These are phyloP conservation scores for Vulpes lagopus DNA, from an alignment of 2,113 vertebrate genomes.

Conservation along the genomic window DNA sequence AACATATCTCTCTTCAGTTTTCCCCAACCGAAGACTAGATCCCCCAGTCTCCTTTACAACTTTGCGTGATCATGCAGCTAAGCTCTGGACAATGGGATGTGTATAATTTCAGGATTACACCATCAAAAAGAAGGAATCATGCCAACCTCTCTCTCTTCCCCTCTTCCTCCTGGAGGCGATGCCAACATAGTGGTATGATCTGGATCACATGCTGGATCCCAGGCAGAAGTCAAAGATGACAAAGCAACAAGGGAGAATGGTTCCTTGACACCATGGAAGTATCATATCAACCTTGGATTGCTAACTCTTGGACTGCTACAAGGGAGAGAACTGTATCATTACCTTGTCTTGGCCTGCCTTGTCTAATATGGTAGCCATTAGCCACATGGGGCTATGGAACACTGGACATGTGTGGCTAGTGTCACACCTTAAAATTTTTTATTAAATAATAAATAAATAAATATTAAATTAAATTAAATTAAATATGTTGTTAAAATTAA, in stretches of 20 bases:
- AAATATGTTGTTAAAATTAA: background rate
- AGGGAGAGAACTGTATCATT: background rate
- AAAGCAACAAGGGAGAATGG: background rate
- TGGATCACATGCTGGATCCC: no score
- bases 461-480: background rate
- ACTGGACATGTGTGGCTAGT: background rate
- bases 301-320: background rate
- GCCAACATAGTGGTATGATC: background rate
- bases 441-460: no score
- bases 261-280: background rate
- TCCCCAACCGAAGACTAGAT: background rate
- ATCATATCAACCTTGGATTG: background rate
- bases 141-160: background rate
- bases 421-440: background rate
- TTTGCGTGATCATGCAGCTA: no score
- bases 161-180: background rate
- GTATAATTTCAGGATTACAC: background rate
- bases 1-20: background rate
- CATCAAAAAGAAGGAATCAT: background rate
- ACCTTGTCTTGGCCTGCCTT: background rate
- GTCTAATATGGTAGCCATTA: background rate
- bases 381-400: background rate
- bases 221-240: background rate
- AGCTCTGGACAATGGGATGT: background rate
- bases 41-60: background rate